These are phyloP conservation scores for Drosophila antonietae DNA, from an alignment of 2,888 invertebrate genomes.

Conservation along the genomic window DNA sequence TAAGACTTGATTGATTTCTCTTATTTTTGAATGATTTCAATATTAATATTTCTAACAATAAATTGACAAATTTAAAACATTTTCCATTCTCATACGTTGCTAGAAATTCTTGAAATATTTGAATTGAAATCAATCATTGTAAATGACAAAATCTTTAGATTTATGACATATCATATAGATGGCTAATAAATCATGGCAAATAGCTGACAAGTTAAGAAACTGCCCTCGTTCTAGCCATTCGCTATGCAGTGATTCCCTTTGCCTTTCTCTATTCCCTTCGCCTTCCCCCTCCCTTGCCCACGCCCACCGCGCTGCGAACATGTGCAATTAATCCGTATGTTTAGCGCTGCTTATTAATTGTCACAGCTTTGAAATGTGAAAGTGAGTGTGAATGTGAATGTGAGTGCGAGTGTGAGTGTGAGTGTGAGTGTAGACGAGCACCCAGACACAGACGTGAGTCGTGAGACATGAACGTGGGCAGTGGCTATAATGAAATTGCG, in stretches of 20 bases:
- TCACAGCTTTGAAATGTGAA: conserved; percentile 54
- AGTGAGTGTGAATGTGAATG: conserved; percentile 16
- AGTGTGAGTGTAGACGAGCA: not conserved
- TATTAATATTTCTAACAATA: not conserved
- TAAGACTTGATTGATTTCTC: too few relatives aligned
- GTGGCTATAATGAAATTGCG: conserved; percentile 57
- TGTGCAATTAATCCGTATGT: conserved; percentile 81
- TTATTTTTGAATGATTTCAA: too few relatives aligned
- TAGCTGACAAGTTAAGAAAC: conserved; percentile 33
- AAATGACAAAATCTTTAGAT: not conserved
- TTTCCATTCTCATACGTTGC: not conserved
- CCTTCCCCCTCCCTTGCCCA: not conserved
- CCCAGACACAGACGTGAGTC: conserved; percentile 4
- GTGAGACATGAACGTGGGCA: conserved; percentile 43
- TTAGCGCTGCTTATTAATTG: conserved; percentile 77
- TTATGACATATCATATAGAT: not conserved
- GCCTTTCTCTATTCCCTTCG: not conserved
- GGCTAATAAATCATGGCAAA: conserved; percentile 5
- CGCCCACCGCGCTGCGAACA: conserved; percentile 52
- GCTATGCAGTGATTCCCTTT: conserved; percentile 21
- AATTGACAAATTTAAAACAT: too few relatives aligned
- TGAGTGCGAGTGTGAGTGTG: not conserved
- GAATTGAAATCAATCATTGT: conserved; percentile 13
- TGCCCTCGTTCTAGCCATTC: conserved; percentile 39
- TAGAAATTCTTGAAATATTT: not conserved